Evolutionary conservation across 2,888 invertebrate genomes (phyloP), one percentile per base, ranked within the genome.

Genomic region (Chironomus tentans): DNA sequence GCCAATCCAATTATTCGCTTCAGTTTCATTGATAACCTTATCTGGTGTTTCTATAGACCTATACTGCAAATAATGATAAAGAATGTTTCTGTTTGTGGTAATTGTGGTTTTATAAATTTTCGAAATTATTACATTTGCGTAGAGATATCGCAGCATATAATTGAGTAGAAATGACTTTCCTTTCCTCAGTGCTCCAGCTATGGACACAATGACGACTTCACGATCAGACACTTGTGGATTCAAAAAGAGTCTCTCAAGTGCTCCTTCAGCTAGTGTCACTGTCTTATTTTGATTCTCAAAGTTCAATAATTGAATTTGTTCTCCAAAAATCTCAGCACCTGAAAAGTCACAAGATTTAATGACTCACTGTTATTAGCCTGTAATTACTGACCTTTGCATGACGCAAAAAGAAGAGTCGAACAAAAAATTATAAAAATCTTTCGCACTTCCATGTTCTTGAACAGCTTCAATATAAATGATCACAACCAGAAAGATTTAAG

Each of bases 161-260:
- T 77, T 76, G 1, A 77, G 56, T 10, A 77, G 18, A 69, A 77
- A 77, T 61, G 75, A 75, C 76, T 77, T 77, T 24, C 77, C 77
- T 47, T 77, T 75, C n/a, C 77, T 18, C 12, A 77, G 65, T 4
- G 77, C 76, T 22, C 77, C 77, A 10, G 77, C 76, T 21, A 76
- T 74, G 4, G 77, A 77, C 21, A 77, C 50, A 15, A 77, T 38
- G 12, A 77, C 76, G 3, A 77, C 72, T 6, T 62, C 46, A 21
- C 72, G 61, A 72, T 72, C 62, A 10, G 61, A 28, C 4, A 72
- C 62, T 18, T 15, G 4, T 15, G 61, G 62, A 72, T 72, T 7
- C 2, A 72, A 22, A 56, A 72, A 72, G 7, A 72, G 46, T 18
- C 28, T 61, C 24, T 72, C 72, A 2, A 72, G 6, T 12, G 72